Evolutionary conservation across 2,888 invertebrate genomes (phyloP).

Genomic region (Cosmia trapezina): DNA sequence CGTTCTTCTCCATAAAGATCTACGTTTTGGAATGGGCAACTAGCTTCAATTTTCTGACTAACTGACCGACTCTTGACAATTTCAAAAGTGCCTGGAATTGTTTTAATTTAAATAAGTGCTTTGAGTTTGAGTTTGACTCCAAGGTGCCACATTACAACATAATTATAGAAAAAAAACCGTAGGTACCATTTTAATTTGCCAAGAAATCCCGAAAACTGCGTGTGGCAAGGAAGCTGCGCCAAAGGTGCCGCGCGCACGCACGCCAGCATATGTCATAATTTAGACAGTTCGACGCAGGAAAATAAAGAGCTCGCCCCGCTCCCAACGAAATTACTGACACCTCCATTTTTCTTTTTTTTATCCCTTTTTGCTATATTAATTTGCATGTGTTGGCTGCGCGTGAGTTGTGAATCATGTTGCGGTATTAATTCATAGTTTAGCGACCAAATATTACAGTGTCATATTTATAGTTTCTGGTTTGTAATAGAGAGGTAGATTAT

Average conservation of each 20-base stretch:
- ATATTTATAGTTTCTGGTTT: slow-evolving; percentile 24
- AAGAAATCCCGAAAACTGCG: slow-evolving; percentile 56
- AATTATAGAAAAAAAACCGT: background rate
- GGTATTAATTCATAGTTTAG: slow-evolving; percentile 42
- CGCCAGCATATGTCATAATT: slow-evolving; percentile 71
- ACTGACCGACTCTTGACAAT: too few species aligned
- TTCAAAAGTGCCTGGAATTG: too few species aligned
- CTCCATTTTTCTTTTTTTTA: slow-evolving; percentile 53
- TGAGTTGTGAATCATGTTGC: slow-evolving; percentile 53
- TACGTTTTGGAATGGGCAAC: too few species aligned
- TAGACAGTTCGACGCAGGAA: slow-evolving; percentile 61
- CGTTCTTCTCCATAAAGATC: too few species aligned
- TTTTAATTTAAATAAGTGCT: too few species aligned
- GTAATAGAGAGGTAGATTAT: slow-evolving; percentile 15
- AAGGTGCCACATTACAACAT: background rate
- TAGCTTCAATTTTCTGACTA: too few species aligned
- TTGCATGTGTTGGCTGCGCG: slow-evolving; percentile 56
- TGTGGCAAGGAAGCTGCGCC: slow-evolving; percentile 65
- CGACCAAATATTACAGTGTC: slow-evolving; percentile 20
- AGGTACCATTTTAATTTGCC: slow-evolving; percentile 51
- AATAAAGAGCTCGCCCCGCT: slow-evolving; percentile 63
- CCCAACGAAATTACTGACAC: slow-evolving; percentile 69
- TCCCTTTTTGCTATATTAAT: slow-evolving; percentile 54
- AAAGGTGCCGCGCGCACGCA: slow-evolving; percentile 56
- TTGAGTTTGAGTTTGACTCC: background rate